Evolutionary conservation across 2,113 vertebrate species (phyloP).

Genomic region (Indri indri): DNA sequence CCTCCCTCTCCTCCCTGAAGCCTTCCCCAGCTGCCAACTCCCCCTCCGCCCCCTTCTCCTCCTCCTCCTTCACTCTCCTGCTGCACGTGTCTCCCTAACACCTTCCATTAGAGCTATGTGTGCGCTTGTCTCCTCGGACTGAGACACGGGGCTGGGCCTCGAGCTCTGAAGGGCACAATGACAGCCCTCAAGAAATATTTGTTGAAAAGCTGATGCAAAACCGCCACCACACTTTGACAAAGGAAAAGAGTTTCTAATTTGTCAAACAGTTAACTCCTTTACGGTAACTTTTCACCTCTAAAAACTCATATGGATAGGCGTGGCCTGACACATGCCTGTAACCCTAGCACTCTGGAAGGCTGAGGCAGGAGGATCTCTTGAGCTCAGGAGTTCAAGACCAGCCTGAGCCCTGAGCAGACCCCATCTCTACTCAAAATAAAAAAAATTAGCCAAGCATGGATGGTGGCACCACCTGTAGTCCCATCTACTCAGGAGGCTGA

Average conservation of each 20-base stretch:
- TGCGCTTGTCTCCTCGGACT: not conserved
- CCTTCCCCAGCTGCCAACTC: not conserved
- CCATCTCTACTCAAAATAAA: no score
- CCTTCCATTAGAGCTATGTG: not conserved
- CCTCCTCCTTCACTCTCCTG: not conserved
- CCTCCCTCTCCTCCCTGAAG: not conserved
- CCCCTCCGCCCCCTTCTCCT: no score
- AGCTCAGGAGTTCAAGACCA: no score
- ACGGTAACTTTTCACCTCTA: conserved; percentile 10
- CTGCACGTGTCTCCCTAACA: not conserved
- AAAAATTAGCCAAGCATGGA: no score
- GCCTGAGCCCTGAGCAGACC: no score
- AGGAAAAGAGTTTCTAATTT: conserved; percentile 46
- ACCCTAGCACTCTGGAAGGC: no score
- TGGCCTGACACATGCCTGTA: no score
- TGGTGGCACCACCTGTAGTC: no score
- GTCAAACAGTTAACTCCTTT: conserved; percentile 49
- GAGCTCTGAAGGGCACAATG: not conserved
- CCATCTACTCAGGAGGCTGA: no score
- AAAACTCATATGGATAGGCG: not conserved
- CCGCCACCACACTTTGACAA: not conserved
- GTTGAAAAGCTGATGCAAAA: not conserved
- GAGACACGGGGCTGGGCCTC: not conserved
- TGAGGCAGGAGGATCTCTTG: no score
- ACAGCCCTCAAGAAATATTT: not conserved